A percentile compares a stretch with the other conserved stretches of the same genome.
These are phyloP conservation scores for Nesoenas mayeri DNA, from an alignment of 2,113 vertebrate species.

Conservation along the genomic window DNA sequence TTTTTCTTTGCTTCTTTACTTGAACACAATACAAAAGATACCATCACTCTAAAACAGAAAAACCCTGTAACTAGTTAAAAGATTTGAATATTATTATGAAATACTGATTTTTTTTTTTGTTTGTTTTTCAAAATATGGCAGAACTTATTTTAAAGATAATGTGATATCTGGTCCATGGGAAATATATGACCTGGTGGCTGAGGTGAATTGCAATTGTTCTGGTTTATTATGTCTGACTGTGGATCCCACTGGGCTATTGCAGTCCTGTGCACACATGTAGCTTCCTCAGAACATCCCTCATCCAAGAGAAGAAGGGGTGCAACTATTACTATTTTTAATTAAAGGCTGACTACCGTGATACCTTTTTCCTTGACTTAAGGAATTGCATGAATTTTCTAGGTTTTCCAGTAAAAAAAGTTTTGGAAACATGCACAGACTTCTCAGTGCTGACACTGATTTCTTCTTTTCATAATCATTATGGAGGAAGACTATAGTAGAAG, in stretches of 20 bases:
- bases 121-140: neutral
- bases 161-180: neutral
- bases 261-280: neutral
- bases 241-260: neutral
- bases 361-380: neutral
- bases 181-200: neutral
- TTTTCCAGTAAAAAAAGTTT: neutral
- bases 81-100: neutral
- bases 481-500: neutral
- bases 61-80: neutral
- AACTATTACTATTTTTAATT: neutral
- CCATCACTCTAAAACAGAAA: neutral
- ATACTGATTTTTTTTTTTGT: fast-evolving
- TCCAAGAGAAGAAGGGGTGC: fast-evolving
- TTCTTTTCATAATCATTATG: neutral
- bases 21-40: neutral
- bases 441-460: fast-evolving
- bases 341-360: neutral
- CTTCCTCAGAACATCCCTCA: neutral
- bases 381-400: neutral
- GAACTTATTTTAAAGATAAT: neutral
- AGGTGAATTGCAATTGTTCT: neutral
- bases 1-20: neutral
- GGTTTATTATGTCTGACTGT: neutral
- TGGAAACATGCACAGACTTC: neutral